Evolutionary conservation across 1,140 invertebrate species (phyloP).

Genomic region (Musca vetustissima): DNA sequence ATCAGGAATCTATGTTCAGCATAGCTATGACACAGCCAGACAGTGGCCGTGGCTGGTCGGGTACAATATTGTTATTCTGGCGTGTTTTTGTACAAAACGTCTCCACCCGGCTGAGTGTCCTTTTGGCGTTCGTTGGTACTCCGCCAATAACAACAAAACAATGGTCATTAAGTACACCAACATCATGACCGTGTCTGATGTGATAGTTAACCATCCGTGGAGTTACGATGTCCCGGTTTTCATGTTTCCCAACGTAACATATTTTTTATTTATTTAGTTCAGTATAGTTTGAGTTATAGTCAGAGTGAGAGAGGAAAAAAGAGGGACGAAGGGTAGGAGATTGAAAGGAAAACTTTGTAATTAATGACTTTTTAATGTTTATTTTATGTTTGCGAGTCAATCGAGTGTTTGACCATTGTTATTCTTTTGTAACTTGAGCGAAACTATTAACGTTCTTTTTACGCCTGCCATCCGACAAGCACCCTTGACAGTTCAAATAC

Average conservation of each 20-base stretch:
- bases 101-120: conserved; percentile 17
- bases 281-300: too few species aligned
- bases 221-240: too few species aligned
- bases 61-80: conserved; percentile 7
- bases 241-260: too few species aligned
- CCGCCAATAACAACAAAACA: conserved; percentile 27
- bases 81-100: conserved; percentile 22
- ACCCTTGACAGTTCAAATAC: too few species aligned
- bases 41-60: conserved; percentile 24
- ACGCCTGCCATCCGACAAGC: too few species aligned
- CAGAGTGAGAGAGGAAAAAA: too few species aligned
- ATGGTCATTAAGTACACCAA: conserved; percentile 18
- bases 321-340: too few species aligned
- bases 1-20: not conserved
- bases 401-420: too few species aligned
- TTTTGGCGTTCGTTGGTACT: conserved; percentile 12
- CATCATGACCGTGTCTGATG: conserved; percentile 27
- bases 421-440: too few species aligned
- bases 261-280: not conserved
- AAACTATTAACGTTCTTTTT: too few species aligned
- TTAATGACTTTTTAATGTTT: conserved; percentile 16
- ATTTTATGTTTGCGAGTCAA: not conserved
- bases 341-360: conserved; percentile 2
- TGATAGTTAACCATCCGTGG: too few species aligned
- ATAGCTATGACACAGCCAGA: conserved; percentile 11